Evolutionary conservation across 1,140 invertebrate genomes (phyloP).

Genomic region (Andricus grossulariae): DNA sequence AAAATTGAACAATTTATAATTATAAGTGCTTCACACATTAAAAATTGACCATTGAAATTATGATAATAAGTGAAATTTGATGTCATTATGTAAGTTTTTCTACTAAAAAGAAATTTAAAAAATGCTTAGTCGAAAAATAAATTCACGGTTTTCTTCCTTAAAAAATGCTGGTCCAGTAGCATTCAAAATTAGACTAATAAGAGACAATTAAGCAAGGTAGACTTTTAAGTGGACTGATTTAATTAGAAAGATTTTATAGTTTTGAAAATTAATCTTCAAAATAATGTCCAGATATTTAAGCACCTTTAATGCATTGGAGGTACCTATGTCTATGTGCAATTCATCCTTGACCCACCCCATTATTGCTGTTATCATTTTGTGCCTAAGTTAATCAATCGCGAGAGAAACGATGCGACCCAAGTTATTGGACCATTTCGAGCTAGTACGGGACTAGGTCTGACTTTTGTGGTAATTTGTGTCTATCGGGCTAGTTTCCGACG

Average conservation of each 20-base stretch:
- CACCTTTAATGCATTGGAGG: not conserved
- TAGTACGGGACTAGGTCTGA: not conserved
- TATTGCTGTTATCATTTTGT: conserved; percentile 27
- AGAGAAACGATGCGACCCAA: conserved; percentile 3
- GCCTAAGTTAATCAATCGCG: conserved; percentile 19
- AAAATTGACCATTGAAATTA: too few species aligned
- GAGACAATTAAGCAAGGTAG: not conserved
- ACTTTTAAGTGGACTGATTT: not conserved
- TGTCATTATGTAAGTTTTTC: too few species aligned
- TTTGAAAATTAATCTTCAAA: not conserved
- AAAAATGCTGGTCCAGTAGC: too few species aligned
- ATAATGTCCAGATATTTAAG: not conserved
- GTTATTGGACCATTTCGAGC: conserved; percentile 27
- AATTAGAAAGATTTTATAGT: not conserved
- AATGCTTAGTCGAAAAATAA: too few species aligned
- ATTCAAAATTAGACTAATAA: too few species aligned
- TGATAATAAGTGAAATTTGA: too few species aligned
- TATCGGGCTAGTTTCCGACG: conserved; percentile 35
- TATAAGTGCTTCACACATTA: too few species aligned
- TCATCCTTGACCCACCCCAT: conserved; percentile 1
- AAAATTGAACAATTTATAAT: too few species aligned
- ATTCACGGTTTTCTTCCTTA: too few species aligned
- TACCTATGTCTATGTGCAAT: not conserved
- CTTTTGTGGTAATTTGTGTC: conserved; percentile 44
- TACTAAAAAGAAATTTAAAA: too few species aligned